phyloP scores from a whole-genome alignment of 2,113 vertebrate genomes.

The Takifugu flavidus region DNA sequence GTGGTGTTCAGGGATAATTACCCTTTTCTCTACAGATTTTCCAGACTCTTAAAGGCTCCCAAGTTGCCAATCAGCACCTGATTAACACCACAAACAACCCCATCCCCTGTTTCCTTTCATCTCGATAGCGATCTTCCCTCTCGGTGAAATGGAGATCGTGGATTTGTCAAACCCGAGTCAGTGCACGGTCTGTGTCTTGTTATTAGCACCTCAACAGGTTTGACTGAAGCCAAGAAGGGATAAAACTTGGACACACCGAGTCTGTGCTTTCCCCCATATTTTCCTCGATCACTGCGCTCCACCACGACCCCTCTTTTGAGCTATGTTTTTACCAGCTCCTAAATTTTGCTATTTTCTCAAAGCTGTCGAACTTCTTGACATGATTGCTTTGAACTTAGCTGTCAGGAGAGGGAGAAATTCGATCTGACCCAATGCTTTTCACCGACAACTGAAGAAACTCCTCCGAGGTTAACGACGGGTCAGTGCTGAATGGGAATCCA shows the following conservation, averaged over 20 bases:
- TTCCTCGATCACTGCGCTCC: conserved; percentile 20
- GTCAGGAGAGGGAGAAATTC: conserved; percentile 45
- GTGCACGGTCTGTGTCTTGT: conserved; percentile 48
- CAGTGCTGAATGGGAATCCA: conserved; percentile 16
- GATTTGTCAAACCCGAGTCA: conserved; percentile 55
- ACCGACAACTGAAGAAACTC: conserved; percentile 36
- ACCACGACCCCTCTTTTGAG: conserved; percentile 32
- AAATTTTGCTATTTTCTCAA: conserved; percentile 34
- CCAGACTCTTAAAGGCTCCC: conserved; percentile 44
- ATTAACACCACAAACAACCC: conserved; percentile 60
- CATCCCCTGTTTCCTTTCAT: conserved; percentile 54
- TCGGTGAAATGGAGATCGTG: conserved; percentile 52
- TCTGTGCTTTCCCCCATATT: not conserved
- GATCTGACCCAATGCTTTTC: conserved; percentile 46
- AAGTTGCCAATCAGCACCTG: conserved; percentile 62
- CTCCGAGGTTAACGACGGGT: conserved; percentile 48
- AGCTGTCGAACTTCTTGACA: conserved; percentile 12
- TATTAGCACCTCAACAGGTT: conserved; percentile 57
- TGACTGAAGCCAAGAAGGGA: conserved; percentile 38
- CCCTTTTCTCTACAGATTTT: conserved; percentile 34
- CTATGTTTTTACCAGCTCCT: conserved; percentile 34
- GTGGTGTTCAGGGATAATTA: conserved; percentile 34
- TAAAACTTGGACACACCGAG: conserved; percentile 26
- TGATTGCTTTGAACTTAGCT: conserved; percentile 46
- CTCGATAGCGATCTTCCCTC: conserved; percentile 37